These are phyloP conservation scores for Hexactinellida sp. DNA, from an alignment of 37 sponge, comb jelly and placozoan genomes.

Conservation along the genomic window DNA sequence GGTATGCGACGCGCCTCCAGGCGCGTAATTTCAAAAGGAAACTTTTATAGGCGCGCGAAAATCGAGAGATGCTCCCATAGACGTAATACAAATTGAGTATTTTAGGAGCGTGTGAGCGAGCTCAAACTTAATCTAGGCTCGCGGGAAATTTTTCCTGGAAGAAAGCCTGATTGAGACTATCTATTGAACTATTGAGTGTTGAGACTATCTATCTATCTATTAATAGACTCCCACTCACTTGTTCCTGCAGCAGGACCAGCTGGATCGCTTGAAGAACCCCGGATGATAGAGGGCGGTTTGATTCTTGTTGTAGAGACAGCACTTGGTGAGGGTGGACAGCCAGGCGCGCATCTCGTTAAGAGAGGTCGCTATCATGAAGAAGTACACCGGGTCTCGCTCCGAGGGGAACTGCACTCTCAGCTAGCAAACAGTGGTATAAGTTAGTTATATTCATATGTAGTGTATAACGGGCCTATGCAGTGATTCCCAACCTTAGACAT, in stretches of 20 bases:
- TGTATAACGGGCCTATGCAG: no score
- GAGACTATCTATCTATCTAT: background rate
- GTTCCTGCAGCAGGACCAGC: conserved; percentile 84
- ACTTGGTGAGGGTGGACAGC: conserved; percentile 90
- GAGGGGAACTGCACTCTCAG: background rate
- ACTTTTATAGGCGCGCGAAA: no score
- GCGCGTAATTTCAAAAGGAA: no score
- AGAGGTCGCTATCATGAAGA: conserved; percentile 36
- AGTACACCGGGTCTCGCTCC: background rate
- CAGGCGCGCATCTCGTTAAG: conserved; percentile 86
- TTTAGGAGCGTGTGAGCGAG: no score
- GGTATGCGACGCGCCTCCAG: no score
- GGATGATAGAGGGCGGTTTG: conserved; percentile 75
- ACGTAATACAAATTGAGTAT: no score
- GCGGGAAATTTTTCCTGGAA: no score
- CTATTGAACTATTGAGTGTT: no score
- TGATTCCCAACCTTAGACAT: no score
- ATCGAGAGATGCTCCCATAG: no score
- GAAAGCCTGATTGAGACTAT: no score
- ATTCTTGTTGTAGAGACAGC: conserved; percentile 70
- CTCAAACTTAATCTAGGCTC: no score
- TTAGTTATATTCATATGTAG: background rate
- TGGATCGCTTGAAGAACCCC: conserved; percentile 58
- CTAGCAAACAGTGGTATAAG: background rate
- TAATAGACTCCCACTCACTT: background rate